These are phyloP conservation scores for Sarotherodon lohbergeri DNA, from an alignment of 2,113 vertebrate genomes.

Conservation along the genomic window DNA sequence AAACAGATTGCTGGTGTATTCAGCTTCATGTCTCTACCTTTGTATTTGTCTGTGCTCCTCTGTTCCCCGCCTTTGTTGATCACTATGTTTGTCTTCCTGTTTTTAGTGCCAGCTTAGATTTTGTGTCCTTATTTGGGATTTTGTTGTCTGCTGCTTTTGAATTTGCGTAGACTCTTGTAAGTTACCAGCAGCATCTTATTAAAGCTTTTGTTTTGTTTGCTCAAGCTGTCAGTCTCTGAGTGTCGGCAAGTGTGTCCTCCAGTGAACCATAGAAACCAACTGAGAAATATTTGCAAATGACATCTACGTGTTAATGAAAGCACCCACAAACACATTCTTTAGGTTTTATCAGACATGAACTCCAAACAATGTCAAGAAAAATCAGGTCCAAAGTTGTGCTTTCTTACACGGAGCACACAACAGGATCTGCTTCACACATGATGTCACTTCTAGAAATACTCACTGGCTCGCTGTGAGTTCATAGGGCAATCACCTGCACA, in stretches of 20 bases:
- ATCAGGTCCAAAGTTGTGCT: not conserved
- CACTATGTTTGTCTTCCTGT: not conserved
- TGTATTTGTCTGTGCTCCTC: not conserved
- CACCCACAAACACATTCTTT: not conserved
- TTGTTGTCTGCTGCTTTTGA: not conserved
- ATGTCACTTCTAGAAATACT: no score
- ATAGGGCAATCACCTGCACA: no score
- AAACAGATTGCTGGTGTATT: not conserved
- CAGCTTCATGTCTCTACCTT: not conserved
- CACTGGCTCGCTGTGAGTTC: no score
- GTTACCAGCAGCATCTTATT: not conserved
- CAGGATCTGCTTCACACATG: no score
- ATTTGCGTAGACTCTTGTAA: not conserved
- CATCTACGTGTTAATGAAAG: not conserved
- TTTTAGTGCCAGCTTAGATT: not conserved
- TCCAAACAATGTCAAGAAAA: not conserved
- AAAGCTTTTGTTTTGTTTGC: not conserved
- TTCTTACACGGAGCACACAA: not conserved
- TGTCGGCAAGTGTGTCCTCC: not conserved
- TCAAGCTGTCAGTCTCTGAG: not conserved
- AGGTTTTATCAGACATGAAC: not conserved
- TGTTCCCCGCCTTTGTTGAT: not conserved
- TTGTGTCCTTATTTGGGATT: not conserved
- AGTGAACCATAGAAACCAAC: not conserved
- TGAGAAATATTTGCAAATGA: not conserved